Evolutionary conservation across 2,888 invertebrate species (phyloP).

Genomic region (Xestoiulus laeticollis): DNA sequence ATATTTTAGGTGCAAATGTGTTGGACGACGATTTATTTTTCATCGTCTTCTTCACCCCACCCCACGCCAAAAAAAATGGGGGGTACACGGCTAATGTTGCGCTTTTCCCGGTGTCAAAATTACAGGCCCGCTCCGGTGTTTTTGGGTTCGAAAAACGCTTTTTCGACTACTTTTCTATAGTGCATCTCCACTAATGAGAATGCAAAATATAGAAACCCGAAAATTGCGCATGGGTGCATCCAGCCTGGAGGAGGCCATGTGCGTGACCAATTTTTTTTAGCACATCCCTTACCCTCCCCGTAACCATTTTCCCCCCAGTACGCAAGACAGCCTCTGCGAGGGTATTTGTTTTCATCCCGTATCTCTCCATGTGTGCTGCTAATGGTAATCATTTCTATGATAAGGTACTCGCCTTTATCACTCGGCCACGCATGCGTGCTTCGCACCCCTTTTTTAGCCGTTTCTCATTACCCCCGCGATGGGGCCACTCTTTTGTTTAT

Average conservation of each 20-base stretch:
- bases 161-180: neutral
- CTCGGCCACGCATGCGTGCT: slow-evolving; percentile 3
- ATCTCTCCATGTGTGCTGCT: slow-evolving; percentile 8
- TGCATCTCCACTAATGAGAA: slow-evolving; percentile 4
- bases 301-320: slow-evolving; percentile 7
- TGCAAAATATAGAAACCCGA: neutral
- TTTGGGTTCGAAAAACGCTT: slow-evolving; percentile 23
- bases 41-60: neutral
- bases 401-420: slow-evolving; percentile 38
- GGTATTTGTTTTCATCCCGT: slow-evolving; percentile 20
- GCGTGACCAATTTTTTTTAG: slow-evolving; percentile 12
- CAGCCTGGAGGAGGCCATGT: neutral
- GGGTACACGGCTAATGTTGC: neutral
- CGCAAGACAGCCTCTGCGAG: neutral
- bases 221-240: neutral
- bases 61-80: neutral
- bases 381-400: slow-evolving; percentile 34
- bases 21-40: neutral
- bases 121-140: neutral
- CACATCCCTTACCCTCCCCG: neutral
- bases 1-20: neutral
- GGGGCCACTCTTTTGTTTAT: slow-evolving; percentile 27
- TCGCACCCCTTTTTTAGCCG: neutral
- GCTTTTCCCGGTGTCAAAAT: neutral
- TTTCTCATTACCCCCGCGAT: neutral